phyloP scores from a whole-genome alignment of 2,113 vertebrate genomes.

The Semnornis frantzii region DNA sequence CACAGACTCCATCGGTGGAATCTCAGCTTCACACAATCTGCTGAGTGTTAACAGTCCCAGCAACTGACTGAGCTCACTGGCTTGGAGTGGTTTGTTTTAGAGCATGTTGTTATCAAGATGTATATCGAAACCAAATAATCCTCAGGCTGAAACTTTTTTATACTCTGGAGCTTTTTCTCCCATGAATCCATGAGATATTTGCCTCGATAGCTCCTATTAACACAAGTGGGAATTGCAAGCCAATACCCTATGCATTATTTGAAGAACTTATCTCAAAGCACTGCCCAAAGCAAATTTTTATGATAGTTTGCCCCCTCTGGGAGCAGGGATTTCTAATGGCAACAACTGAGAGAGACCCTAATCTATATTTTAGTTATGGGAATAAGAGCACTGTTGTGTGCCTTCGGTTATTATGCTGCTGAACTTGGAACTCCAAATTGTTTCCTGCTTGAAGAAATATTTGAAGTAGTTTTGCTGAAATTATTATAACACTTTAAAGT shows the following conservation, averaged over 20 bases:
- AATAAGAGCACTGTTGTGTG: conserved; percentile 24
- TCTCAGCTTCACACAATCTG: background rate
- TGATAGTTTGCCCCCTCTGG: conserved; percentile 38
- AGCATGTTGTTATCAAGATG: conserved; percentile 30
- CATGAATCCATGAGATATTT: conserved; percentile 45
- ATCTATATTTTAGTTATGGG: conserved; percentile 61
- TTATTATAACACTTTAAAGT: conserved; percentile 50
- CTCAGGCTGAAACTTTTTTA: conserved; percentile 2
- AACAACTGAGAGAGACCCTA: conserved; percentile 59
- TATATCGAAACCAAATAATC: conserved; percentile 53
- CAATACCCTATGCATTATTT: conserved; percentile 54
- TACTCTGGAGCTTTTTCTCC: conserved; percentile 46
- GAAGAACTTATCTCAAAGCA: conserved; percentile 64
- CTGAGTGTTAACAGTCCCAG: background rate
- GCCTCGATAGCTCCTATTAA: conserved; percentile 47
- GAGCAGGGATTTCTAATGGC: conserved; percentile 55
- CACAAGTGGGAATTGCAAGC: conserved; percentile 49
- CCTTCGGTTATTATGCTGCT: conserved; percentile 57
- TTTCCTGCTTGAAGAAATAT: conserved; percentile 67
- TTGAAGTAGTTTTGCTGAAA: conserved; percentile 62
- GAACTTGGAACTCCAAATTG: conserved; percentile 66
- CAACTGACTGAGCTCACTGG: conserved; percentile 4
- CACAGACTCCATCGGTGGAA: background rate
- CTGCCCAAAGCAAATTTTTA: conserved; percentile 65
- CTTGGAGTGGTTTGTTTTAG: conserved; percentile 33